Evolutionary conservation across 2,888 invertebrate species (phyloP), one percentile per base, ranked within the genome.

Genomic region (Dicranocentrus wangi): DNA sequence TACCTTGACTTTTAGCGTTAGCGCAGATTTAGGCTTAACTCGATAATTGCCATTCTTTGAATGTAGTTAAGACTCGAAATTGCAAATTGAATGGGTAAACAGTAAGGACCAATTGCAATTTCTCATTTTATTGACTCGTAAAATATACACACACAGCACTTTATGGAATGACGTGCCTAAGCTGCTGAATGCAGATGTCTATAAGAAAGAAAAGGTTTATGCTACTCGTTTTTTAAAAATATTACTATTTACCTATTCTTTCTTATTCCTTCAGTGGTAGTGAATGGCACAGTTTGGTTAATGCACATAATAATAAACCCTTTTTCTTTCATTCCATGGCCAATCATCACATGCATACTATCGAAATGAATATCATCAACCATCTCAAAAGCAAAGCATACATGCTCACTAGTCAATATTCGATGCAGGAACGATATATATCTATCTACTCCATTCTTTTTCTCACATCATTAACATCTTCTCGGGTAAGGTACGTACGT

Each of bases 81-180:
- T 60, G 76, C 68, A 77, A 77, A 77, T 77, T 69, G 61, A 77
- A 69, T 39, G 61, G 27, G 68, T 61, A 77, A 77, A 77, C 76
- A 77, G 76, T 69, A 47, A 32, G 47, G 15, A 55, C 10, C 19
- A 55, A 55, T 55, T 55, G 55, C 21, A 23, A 55, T 21, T 55
- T 55, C 23, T 23, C 21, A 19, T 55, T 55, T n/a, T 55, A 55
- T 55, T 55, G 55, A 19, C 55, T 55, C 55, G 55, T 55, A 55
- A 55, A 55, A 55, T 19, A 55, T 55, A 55, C 23, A 55, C 19
- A 3, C 55, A 13, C n/a, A n/a, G n/a, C 15, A 55, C 55, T 55
- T 55, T 10, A 51, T n/a, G 23, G 21, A 47, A 55, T 39, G 13
- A 23, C 23, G 19, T 55, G 8, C 55, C 15, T 21, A 23, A 55